A percentile compares a stretch with the other conserved stretches of the same genome.
Conservation (phyloP, 2,797 vertebrate species). For the Morus bassanus region DNA sequence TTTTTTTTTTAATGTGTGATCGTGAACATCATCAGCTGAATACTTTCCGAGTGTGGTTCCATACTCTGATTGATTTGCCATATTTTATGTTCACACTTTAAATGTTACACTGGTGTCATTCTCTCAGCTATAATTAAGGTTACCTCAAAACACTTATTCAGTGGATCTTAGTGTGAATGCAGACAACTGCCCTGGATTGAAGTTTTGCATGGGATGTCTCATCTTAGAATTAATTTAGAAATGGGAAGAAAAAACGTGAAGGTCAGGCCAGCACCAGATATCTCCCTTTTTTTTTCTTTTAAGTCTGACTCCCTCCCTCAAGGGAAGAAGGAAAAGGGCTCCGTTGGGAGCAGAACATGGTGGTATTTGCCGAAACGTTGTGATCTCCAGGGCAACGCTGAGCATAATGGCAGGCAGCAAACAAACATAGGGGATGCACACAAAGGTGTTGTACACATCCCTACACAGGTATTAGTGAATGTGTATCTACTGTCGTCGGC, state of each 20-base stretch:
- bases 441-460: neutral
- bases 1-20: neutral
- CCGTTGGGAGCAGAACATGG: rapidly evolving
- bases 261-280: neutral
- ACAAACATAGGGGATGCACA: neutral
- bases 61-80: slow-evolving; percentile 50
- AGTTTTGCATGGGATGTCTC: neutral
- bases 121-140: slow-evolving; percentile 28
- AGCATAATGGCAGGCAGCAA: neutral
- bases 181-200: slow-evolving; percentile 1
- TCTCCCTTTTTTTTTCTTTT: neutral
- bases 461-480: neutral
- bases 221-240: neutral
- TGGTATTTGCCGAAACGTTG: neutral
- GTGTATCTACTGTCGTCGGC: neutral
- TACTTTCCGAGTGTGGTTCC: slow-evolving; percentile 46
- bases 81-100: slow-evolving; percentile 59
- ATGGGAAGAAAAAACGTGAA: neutral
- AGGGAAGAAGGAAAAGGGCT: neutral
- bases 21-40: slow-evolving; percentile 30
- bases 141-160: slow-evolving; percentile 18
- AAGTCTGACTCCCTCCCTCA: neutral
- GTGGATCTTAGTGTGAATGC: neutral
- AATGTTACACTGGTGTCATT: slow-evolving; percentile 32
- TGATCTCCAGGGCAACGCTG: neutral